These are phyloP conservation scores for Leptonema lineaticorne DNA, from an alignment of 1,140 invertebrate species.

Conservation along the genomic window DNA sequence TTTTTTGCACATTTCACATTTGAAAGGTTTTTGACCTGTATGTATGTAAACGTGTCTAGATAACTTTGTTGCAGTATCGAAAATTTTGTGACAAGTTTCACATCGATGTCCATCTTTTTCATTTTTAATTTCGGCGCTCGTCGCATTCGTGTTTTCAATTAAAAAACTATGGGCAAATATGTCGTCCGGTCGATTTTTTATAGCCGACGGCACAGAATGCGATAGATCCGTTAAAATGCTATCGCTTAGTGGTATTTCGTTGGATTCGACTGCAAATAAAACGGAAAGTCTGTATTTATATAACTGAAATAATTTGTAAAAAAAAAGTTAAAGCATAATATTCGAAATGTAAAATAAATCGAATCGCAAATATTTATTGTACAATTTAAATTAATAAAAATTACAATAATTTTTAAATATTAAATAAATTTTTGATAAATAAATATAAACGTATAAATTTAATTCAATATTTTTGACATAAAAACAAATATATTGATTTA, in stretches of 20 bases:
- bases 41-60: slow-evolving; percentile 35
- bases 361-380: too few species aligned
- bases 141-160: slow-evolving; percentile 14
- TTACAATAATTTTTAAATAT: too few species aligned
- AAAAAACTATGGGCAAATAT: slow-evolving; percentile 24
- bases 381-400: too few species aligned
- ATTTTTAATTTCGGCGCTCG: slow-evolving; percentile 30
- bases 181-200: slow-evolving; percentile 31
- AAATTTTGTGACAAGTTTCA: slow-evolving; percentile 39
- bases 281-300: too few species aligned
- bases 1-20: slow-evolving; percentile 39
- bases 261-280: slow-evolving; percentile 26
- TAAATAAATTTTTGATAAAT: too few species aligned
- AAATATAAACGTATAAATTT: background rate
- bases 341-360: too few species aligned
- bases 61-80: slow-evolving; percentile 34
- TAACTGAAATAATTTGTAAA: too few species aligned
- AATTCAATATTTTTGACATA: too few species aligned
- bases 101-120: slow-evolving; percentile 32
- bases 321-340: too few species aligned
- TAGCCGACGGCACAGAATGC: slow-evolving; percentile 30
- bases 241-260: slow-evolving; percentile 32
- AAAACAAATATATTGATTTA: background rate
- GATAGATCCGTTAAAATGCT: slow-evolving; percentile 35
- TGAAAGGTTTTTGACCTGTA: slow-evolving; percentile 37